phyloP scores from a whole-genome alignment of 2,113 vertebrate genomes.

The Syrrhaptes paradoxus region DNA sequence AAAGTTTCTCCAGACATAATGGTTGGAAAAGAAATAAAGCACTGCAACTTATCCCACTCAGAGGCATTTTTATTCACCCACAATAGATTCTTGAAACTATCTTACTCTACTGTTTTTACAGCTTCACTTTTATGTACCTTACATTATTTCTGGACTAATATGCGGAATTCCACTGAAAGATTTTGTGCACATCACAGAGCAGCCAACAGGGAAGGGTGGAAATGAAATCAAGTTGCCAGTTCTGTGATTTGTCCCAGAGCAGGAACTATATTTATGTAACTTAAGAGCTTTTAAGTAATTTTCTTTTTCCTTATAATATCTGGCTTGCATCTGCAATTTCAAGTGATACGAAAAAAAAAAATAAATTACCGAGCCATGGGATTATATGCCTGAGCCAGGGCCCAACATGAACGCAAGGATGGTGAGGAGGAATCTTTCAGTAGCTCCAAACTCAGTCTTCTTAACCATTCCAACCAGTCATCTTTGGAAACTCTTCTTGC shows the following conservation, averaged over 20 bases:
- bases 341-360: neutral
- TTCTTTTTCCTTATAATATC: neutral
- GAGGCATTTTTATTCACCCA: neutral
- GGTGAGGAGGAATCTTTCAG: slow-evolving; percentile 97
- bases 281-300: neutral
- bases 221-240: neutral
- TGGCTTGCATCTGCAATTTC: neutral
- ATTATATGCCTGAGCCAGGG: slow-evolving; percentile 96
- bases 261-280: neutral
- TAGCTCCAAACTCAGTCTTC: slow-evolving; percentile 92
- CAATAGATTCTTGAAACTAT: neutral
- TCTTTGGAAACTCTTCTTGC: slow-evolving; percentile 98
- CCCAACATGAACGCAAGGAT: slow-evolving; percentile 96
- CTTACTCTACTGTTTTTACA: slow-evolving; percentile 10
- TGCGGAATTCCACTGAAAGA: neutral
- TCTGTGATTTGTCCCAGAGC: neutral
- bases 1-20: neutral
- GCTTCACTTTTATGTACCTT: neutral
- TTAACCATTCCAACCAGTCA: slow-evolving; percentile 97
- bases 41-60: neutral
- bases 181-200: neutral
- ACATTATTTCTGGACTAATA: neutral
- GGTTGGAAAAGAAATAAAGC: neutral
- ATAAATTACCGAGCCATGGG: slow-evolving; percentile 97
- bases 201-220: neutral